These are phyloP conservation scores for Nebria salina DNA, from an alignment of 2,888 invertebrate species.

Conservation along the genomic window DNA sequence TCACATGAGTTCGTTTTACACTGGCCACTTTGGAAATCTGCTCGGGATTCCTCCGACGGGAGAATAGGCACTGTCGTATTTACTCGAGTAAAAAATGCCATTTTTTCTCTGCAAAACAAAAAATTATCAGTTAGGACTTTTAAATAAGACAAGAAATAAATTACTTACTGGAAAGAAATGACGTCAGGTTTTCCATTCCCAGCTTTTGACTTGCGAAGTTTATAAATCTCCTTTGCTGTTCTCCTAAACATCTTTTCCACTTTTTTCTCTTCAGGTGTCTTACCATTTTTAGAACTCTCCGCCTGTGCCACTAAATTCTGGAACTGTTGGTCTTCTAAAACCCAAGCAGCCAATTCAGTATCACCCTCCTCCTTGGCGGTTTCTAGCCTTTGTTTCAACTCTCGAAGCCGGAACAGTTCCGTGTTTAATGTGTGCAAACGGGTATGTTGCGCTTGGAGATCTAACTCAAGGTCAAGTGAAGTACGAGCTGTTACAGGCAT, in stretches of 20 bases:
- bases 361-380: constrained; percentile 86
- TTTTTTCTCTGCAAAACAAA: constrained; percentile 83
- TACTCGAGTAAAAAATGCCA: constrained; percentile 93
- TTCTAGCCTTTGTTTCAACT: constrained; percentile 84
- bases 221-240: constrained; percentile 91
- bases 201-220: constrained; percentile 85
- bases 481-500: constrained; percentile 77
- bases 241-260: constrained; percentile 85
- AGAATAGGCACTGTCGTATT: constrained; percentile 80
- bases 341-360: constrained; percentile 84
- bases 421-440: constrained; percentile 83
- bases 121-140: constrained; percentile 33
- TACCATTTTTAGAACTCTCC: constrained; percentile 64
- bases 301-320: constrained; percentile 74
- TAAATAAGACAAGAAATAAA: constrained; percentile 31
- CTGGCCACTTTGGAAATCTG: constrained; percentile 50
- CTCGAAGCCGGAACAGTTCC: constrained; percentile 83
- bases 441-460: constrained; percentile 91
- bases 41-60: constrained; percentile 71
- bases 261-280: constrained; percentile 73
- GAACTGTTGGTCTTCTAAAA: constrained; percentile 87
- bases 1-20: constrained; percentile 54
- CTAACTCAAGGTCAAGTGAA: constrained; percentile 90
- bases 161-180: constrained; percentile 89
- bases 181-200: constrained; percentile 90